Evolutionary conservation across 2,888 invertebrate species (phyloP).

Genomic region (Biston stratarius): DNA sequence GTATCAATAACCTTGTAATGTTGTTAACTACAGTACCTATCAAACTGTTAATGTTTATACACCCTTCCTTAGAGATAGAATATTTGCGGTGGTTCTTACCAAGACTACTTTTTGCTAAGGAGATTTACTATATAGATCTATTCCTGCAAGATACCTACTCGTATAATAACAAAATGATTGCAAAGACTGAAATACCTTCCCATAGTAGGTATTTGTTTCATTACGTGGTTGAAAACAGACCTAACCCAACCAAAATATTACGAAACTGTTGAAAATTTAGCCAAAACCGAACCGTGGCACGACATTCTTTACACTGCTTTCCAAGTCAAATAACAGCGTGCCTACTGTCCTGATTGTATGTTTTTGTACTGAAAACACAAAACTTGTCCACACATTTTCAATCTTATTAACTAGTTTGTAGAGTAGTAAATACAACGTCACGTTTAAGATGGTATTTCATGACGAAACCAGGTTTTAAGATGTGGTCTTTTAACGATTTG

Average conservation of each 20-base stretch:
- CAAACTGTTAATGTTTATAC: no score
- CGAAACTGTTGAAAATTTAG: constrained; percentile 67
- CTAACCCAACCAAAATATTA: constrained; percentile 49
- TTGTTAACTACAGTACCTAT: no score
- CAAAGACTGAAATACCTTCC: no score
- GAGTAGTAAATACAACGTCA: constrained; percentile 21
- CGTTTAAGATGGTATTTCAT: constrained; percentile 23
- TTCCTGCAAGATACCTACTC: no score
- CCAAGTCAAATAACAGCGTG: constrained; percentile 78
- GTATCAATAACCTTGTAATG: no score
- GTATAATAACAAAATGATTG: no score
- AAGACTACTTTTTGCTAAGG: no score
- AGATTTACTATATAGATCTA: no score
- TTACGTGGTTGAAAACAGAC: constrained; percentile 15
- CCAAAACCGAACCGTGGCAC: constrained; percentile 49
- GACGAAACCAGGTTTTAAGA: constrained; percentile 57
- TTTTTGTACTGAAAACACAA: constrained; percentile 33
- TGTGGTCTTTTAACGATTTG: constrained; percentile 70
- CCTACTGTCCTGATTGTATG: constrained; percentile 35
- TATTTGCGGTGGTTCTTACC: no score
- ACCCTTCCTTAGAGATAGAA: no score
- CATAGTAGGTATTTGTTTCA: no score
- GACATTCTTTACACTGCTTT: constrained; percentile 68
- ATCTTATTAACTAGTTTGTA: constrained; percentile 17
- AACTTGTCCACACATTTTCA: constrained; percentile 2